These are phyloP conservation scores for Troides helena DNA, from an alignment of 2,888 invertebrate species.

Conservation along the genomic window DNA sequence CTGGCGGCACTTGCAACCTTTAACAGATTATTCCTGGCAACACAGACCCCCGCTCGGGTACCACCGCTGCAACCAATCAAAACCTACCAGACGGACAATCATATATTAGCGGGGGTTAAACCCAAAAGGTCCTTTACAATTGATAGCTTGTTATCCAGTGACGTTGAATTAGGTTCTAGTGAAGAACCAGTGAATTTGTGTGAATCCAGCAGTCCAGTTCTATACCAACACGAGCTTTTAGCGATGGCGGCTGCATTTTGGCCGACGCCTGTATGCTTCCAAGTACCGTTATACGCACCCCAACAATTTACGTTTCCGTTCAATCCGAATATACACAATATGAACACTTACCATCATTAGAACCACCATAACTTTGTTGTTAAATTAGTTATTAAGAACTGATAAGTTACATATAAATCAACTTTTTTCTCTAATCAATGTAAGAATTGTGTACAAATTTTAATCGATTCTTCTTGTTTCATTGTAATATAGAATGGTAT, in stretches of 20 bases:
- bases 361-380: conserved; percentile 20
- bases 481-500: too few relatives aligned
- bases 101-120: conserved; percentile 43
- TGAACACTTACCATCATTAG: conserved; percentile 37
- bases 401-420: background rate
- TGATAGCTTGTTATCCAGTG: conserved; percentile 90
- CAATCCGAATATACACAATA: conserved; percentile 40
- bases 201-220: conserved; percentile 15
- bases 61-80: conserved; percentile 45
- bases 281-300: conserved; percentile 42
- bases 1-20: conserved; percentile 86
- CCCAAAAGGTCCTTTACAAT: conserved; percentile 89
- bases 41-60: conserved; percentile 41
- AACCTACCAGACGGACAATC: conserved; percentile 36
- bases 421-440: background rate
- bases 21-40: conserved; percentile 84
- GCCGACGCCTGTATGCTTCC: conserved; percentile 40
- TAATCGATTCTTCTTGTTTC: background rate
- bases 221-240: conserved; percentile 45
- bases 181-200: conserved; percentile 43
- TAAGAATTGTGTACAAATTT: background rate
- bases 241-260: conserved; percentile 53
- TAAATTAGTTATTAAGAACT: background rate
- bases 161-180: conserved; percentile 58
- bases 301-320: conserved; percentile 45